Evolutionary conservation across 2,888 invertebrate species (phyloP).

Genomic region (Tinea trinotella): DNA sequence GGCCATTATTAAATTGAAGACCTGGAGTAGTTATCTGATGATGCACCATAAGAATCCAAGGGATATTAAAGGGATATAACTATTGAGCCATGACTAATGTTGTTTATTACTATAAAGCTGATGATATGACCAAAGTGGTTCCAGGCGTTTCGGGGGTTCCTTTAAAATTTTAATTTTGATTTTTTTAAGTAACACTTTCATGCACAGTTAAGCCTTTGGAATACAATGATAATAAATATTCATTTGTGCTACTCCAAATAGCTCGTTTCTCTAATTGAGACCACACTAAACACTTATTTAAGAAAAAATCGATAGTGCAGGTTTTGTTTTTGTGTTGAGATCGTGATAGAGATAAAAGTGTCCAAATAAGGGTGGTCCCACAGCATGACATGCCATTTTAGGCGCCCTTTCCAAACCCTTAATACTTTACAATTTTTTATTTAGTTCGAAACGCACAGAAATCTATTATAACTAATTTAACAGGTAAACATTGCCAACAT

Average conservation of each 20-base stretch:
- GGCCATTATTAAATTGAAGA: too few relatives aligned
- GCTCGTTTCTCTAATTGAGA: slow-evolving; percentile 1
- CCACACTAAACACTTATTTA: background rate
- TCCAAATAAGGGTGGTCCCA: slow-evolving; percentile 14
- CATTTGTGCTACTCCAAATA: background rate
- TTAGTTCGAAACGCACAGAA: background rate
- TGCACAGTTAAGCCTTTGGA: background rate
- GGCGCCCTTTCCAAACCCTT: background rate
- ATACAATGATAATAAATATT: background rate
- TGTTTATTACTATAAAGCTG: too few relatives aligned
- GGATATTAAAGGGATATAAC: too few relatives aligned
- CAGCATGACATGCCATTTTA: slow-evolving; percentile 7
- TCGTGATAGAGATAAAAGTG: slow-evolving; percentile 9
- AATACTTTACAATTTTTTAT: background rate
- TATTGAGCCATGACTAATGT: too few relatives aligned
- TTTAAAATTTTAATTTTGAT: too few relatives aligned
- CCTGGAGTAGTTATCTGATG: too few relatives aligned
- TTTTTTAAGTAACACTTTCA: background rate
- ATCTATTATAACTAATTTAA: too few relatives aligned
- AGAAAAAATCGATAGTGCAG: background rate
- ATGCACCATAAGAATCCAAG: too few relatives aligned
- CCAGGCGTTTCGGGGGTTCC: too few relatives aligned
- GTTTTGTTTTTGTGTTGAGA: slow-evolving; percentile 12
- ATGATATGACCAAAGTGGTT: too few relatives aligned
- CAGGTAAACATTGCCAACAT: too few relatives aligned